These are phyloP conservation scores for Brachionus calyciflorus DNA, from an alignment of 1,140 invertebrate genomes.

Conservation along the genomic window DNA sequence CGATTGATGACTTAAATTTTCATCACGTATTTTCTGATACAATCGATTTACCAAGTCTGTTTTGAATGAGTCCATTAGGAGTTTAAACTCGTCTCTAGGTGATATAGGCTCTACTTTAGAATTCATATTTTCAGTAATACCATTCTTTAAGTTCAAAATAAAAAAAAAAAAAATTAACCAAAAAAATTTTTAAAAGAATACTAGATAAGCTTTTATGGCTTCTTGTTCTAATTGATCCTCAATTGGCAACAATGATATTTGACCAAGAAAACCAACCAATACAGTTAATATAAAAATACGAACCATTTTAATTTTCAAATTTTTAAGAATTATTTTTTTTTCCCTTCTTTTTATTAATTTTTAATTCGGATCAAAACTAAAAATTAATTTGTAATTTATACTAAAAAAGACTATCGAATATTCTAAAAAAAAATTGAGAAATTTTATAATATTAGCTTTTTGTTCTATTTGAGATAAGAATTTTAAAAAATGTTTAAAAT, in stretches of 20 bases:
- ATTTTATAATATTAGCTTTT: neutral
- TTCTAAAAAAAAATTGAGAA: conserved; percentile 2
- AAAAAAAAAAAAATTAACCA: neutral
- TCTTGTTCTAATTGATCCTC: conserved; percentile 19
- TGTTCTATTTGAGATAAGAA: conserved; percentile 14
- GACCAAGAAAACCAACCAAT: neutral
- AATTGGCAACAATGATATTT: neutral
- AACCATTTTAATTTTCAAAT: neutral
- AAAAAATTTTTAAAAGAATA: neutral
- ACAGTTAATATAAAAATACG: neutral
- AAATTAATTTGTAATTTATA: too few species aligned
- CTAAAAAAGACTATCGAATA: too few species aligned
- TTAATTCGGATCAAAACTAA: too few species aligned
- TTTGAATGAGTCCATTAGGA: neutral
- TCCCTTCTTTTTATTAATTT: too few species aligned
- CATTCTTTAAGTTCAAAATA: neutral
- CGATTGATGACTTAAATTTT: conserved; percentile 52
- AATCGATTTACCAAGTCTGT: conserved; percentile 1
- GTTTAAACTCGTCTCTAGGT: conserved; percentile 1
- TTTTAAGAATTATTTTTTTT: neutral
- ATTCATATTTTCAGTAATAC: neutral
- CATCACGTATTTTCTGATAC: conserved; percentile 3
- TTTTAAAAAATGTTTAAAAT: neutral
- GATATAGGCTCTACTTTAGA: neutral
- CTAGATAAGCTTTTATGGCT: neutral